These are phyloP conservation scores for Alces alces DNA, from an alignment of 2,113 vertebrate species.

Conservation along the genomic window DNA sequence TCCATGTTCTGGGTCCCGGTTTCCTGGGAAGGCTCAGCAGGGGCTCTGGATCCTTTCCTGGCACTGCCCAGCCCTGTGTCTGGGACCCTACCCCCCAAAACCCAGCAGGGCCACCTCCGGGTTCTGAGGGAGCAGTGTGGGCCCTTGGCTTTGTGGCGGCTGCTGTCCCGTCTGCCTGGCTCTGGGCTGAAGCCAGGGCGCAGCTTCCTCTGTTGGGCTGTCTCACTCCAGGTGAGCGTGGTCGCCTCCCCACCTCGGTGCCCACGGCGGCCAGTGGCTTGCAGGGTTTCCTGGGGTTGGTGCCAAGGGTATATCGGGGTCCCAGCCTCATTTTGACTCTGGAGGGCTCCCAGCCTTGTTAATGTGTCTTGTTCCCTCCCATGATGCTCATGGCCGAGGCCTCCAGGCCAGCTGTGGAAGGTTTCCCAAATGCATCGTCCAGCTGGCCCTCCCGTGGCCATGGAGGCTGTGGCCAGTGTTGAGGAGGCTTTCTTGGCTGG, in stretches of 20 bases:
- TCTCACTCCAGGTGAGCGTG: neutral
- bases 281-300: fast-evolving
- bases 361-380: fast-evolving
- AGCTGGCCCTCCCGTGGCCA: fast-evolving
- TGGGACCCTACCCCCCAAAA: fast-evolving
- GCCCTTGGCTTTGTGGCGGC: neutral
- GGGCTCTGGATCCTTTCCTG: too few relatives aligned
- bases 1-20: neutral
- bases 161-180: neutral
- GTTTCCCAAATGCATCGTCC: neutral
- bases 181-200: too few relatives aligned
- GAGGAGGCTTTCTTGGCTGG: neutral
- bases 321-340: neutral
- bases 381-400: fast-evolving
- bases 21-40: neutral
- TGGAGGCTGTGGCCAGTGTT: too few relatives aligned
- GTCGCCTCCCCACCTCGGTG: fast-evolving
- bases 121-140: neutral
- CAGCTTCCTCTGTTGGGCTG: fast-evolving
- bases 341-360: neutral
- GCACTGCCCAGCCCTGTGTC: fast-evolving
- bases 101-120: neutral
- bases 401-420: fast-evolving
- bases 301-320: fast-evolving
- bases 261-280: fast-evolving